Evolutionary conservation across 2,888 invertebrate genomes (phyloP), one percentile per base, ranked within the genome.

Genomic region (Mallateleia sp.): DNA sequence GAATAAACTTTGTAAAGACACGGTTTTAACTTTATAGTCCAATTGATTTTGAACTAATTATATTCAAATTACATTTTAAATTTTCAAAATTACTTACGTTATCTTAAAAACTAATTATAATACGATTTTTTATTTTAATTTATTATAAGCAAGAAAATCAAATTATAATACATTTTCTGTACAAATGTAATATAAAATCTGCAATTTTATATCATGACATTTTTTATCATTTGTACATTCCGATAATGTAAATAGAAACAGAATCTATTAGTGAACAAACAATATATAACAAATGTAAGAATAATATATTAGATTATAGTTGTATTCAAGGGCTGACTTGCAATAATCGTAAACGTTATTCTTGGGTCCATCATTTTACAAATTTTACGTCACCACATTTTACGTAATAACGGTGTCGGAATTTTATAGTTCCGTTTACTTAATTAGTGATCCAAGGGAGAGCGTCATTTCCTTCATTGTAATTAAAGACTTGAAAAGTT

Each of bases 401-500:
- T 60, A 66, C 52, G 50, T 75, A 60, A 75, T 67, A 75, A 54
- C 62, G 24, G 52, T 52, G 79, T 42, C 62, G 69, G 42, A 67
- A 47, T 81, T 85, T 85, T 77, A 85, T 66, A 67, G 64, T 81
- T 81, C 75, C 81, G 78, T 86, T 86, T 66, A 81, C 64, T 81
- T 86, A 86, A 81, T 86, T 80, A 81, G 80, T 72, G 77, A 47
- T 75, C 56, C 62, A 38, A 54, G 22, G 56, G 64, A 52, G 56
- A 64, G 71, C 47, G 75, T 75, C 60, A 67, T 81, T 72, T 75
- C 78, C 77, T 77, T 72, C 72, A 54, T 81, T 56, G 69, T 81
- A 78, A 86, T 81, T 86, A 86, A 81, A 66, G 78, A 71, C 71
- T 86, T 66, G 42, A 66, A 78, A 78, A 81, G 81, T 81, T 86